Evolutionary conservation across 2,888 invertebrate genomes (phyloP), one percentile per base, ranked within the genome.

Genomic region (Epinotia nisella): DNA sequence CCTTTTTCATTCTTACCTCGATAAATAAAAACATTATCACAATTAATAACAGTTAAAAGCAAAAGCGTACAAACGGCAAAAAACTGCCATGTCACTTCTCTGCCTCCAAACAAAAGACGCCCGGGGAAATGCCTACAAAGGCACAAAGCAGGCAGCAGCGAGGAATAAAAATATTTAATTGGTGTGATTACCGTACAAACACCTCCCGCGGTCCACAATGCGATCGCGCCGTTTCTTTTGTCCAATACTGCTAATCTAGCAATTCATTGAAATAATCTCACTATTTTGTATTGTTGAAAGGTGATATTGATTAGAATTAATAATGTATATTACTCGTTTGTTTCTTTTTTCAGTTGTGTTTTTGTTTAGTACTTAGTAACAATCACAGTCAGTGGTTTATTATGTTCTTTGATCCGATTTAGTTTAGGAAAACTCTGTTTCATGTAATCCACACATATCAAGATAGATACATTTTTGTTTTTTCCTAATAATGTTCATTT

Each of bases 111-210:
- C 86, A 91, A 91, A 90, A 88, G 87, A 80, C 84, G 82, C 80
- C 80, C 82, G 80, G 80, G 77, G 83, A 87, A 88, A 87, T 84
- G 80, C 81, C 80, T 86, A 90, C 89, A 92, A 90, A 87, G 85
- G 85, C 82, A 80, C 82, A 84, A 83, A 82, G 84, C 80, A 79
- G 78, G 70, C 74, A 65, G 56, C 61, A 70, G 76, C 79, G 82
- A 84, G 88, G 88, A 90, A 91, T 86, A 87, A 91, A 91, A 91
- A 91, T 88, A 90, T 90, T 88, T 91, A 92, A 92, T 92, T 92
- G 91, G 90, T 85, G 87, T 91, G 88, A 91, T 92, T 91, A 90
- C 78, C 79, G 82, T 80, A 90, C 90, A 91, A 90, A 91, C 90
- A 90, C 90, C 91, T 88, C 92, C 91, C 85, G 91, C 78, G 82